Evolutionary conservation across 2,113 vertebrate species (phyloP).

Genomic region (Tetrax tetrax): DNA sequence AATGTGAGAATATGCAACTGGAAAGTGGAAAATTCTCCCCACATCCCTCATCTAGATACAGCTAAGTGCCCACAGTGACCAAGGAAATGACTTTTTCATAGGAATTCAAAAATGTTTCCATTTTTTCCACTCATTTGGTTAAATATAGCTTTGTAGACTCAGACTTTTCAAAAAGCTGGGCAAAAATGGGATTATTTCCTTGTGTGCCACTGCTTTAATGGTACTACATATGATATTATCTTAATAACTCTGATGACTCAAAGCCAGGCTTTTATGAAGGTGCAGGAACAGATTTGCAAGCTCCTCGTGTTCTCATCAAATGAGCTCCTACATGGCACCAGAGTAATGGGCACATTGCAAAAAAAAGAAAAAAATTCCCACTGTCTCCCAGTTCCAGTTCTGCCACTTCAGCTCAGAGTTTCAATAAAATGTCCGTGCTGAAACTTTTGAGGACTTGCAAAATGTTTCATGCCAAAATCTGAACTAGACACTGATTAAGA

Average conservation of each 20-base stretch:
- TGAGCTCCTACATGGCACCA: neutral
- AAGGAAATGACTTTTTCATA: neutral
- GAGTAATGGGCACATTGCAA: neutral
- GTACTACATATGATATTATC: neutral
- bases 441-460: neutral
- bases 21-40: slow-evolving; percentile 35
- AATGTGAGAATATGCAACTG: slow-evolving; percentile 29
- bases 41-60: neutral
- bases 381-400: neutral
- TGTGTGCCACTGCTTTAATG: neutral
- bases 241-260: neutral
- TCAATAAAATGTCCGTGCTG: fast-evolving
- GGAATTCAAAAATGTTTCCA: neutral
- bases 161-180: neutral
- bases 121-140: neutral
- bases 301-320: neutral
- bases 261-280: neutral
- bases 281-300: neutral
- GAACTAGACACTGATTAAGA: neutral
- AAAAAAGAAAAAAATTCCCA: neutral
- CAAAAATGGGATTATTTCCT: neutral
- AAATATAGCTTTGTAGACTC: neutral
- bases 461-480: neutral
- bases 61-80: neutral
- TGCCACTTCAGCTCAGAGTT: neutral